Conservation (phyloP, 2,113 vertebrate genomes). For the Rousettus leschenaultii region DNA sequence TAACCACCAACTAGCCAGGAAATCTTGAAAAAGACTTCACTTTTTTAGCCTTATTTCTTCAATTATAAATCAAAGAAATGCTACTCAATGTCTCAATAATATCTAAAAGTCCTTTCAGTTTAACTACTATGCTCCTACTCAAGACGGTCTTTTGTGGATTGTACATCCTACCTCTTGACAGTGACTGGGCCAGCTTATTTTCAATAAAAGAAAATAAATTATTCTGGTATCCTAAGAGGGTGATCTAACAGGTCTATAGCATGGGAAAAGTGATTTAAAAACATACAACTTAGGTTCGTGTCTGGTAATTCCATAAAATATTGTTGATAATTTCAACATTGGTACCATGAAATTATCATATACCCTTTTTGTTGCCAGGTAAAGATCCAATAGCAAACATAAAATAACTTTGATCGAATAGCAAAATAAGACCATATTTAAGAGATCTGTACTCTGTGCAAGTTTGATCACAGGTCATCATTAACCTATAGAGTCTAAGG, state of each 20-base stretch:
- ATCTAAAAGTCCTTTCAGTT: not conserved
- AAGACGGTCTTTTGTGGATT: not conserved
- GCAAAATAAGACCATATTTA: not conserved
- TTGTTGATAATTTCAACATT: not conserved
- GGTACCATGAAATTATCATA: not conserved
- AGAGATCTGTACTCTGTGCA: not conserved
- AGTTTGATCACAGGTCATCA: not conserved
- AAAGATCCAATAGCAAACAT: not conserved
- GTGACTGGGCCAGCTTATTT: not conserved
- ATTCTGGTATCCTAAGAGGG: not conserved
- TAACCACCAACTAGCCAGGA: not conserved
- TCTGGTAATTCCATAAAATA: not conserved
- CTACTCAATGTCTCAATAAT: not conserved
- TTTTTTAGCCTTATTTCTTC: slow-evolving; percentile 12
- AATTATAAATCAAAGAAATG: not conserved
- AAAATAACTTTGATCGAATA: not conserved
- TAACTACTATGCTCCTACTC: not conserved
- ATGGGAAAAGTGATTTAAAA: not conserved
- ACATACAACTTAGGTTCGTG: not conserved
- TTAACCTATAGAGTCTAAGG: not conserved
- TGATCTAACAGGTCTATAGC: not conserved
- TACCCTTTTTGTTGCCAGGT: not conserved
- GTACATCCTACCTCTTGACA: not conserved
- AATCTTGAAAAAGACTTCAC: not conserved
- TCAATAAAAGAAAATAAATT: not conserved